Evolutionary conservation across 1,140 invertebrate genomes (phyloP).

Genomic region (Cataglyphis hispanica): DNA sequence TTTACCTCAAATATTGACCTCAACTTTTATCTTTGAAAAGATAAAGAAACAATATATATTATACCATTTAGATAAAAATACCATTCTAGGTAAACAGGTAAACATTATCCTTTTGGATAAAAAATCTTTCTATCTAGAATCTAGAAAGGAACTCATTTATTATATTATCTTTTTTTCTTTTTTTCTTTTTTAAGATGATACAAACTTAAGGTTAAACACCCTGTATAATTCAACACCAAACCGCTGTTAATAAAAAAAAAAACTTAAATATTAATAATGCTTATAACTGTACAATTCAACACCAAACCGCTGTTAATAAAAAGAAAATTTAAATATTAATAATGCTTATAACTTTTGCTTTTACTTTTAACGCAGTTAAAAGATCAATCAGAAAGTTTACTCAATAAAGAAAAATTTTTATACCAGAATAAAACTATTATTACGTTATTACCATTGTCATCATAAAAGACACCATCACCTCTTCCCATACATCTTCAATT

Average conservation of each 20-base stretch:
- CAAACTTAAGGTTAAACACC: background rate
- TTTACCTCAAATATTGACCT: conserved; percentile 7
- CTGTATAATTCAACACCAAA: background rate
- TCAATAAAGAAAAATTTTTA: background rate
- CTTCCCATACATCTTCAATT: background rate
- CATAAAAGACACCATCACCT: background rate
- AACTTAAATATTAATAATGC: background rate
- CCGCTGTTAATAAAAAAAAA: background rate
- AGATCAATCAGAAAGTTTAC: background rate
- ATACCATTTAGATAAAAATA: background rate
- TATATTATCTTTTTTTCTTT: background rate
- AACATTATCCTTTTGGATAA: too few species aligned
- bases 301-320: background rate
- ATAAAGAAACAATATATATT: background rate
- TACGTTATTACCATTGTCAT: background rate
- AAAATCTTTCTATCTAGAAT: background rate
- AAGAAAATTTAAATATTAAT: conserved; percentile 5
- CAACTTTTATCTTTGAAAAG: background rate
- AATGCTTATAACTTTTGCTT: background rate
- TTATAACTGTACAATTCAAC: background rate
- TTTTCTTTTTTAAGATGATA: background rate
- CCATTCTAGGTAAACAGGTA: too few species aligned
- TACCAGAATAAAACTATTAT: conserved; percentile 1
- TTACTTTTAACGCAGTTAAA: conserved; percentile 8
- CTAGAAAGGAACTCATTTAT: background rate